These are phyloP conservation scores for Magallana ariakensis DNA, from an alignment of 1,140 invertebrate genomes.

Conservation along the genomic window DNA sequence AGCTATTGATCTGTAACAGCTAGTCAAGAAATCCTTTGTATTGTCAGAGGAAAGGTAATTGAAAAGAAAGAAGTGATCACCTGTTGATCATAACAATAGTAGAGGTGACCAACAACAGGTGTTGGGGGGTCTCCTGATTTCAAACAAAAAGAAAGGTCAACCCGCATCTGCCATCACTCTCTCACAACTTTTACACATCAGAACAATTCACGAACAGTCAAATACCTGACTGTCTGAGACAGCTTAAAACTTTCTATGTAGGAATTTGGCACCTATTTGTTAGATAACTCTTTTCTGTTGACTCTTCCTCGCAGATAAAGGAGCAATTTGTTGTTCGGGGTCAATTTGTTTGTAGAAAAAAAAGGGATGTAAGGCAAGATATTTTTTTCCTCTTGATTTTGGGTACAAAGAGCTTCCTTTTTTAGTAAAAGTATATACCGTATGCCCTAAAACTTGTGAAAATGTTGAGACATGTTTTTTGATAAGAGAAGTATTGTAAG, in stretches of 20 bases:
- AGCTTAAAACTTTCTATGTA: neutral
- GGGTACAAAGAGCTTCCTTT: no score
- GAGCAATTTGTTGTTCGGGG: neutral
- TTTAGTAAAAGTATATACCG: no score
- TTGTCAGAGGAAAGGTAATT: neutral
- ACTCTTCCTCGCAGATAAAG: conserved; percentile 16
- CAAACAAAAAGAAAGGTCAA: neutral
- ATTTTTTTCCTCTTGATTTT: neutral
- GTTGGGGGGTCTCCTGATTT: neutral
- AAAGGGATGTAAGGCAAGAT: neutral
- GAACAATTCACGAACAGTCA: neutral
- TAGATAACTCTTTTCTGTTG: neutral
- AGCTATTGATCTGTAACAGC: neutral
- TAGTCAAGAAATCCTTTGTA: neutral
- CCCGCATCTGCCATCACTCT: conserved; percentile 16
- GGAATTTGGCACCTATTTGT: conserved; percentile 9
- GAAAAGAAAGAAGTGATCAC: conserved; percentile 13
- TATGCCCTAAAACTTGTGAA: neutral
- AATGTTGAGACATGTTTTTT: conserved; percentile 6
- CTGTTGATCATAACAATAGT: conserved; percentile 28
- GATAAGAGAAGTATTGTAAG: neutral
- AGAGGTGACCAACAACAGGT: conserved; percentile 11
- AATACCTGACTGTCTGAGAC: neutral
- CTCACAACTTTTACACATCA: neutral
- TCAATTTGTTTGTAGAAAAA: neutral